Evolutionary conservation across 2,888 invertebrate genomes (phyloP), one percentile per base, ranked within the genome.

Genomic region (Epirrita christyi): DNA sequence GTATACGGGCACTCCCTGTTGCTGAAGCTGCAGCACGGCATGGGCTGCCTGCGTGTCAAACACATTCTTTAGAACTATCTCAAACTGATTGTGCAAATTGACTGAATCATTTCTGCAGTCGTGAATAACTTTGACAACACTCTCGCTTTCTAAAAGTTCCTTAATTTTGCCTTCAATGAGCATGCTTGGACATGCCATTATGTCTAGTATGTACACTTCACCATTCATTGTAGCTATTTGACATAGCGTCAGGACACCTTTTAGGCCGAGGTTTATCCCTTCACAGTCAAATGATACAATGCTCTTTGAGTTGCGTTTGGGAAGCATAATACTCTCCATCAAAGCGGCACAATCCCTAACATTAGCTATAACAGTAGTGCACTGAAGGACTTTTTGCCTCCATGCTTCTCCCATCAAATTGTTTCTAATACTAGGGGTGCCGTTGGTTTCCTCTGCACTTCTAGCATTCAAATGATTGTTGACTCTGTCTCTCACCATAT

Each of bases 11-110:
- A 97, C 96, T 61, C 96, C 95, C 59, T 96, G 96, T 73, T 97
- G 96, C 88, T 98, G 98, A 77, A 95, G 96, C 77, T 98, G 97
- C 46, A 98, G 88, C 9, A 98, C 96, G 51, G 98, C 97, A 85
- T 98, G 97, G 40, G 98, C 98, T 36, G 96, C 96, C 93, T 97
- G 98, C 34, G 98, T 98, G 81, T 98, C 98, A 83, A 98, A 98
- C 48, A 98, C 97, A 86, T 96, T 96, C 64, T 94, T 94, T 72
- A 98, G 86, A 51, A 95, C 94, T 65, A 98, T 96, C 67, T 96
- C 96, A 92, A 96, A 98, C 80, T 98, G 98, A 80, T 94, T 94
- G 88, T 94, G 95, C 68, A 98, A 93, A 90, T 97, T 97, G 44
- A 96, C 96, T 58, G 97, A 97, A 88, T 97, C 97, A 84, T 97